These are phyloP conservation scores for Volucella inanis DNA, from an alignment of 2,888 invertebrate species.

Conservation along the genomic window DNA sequence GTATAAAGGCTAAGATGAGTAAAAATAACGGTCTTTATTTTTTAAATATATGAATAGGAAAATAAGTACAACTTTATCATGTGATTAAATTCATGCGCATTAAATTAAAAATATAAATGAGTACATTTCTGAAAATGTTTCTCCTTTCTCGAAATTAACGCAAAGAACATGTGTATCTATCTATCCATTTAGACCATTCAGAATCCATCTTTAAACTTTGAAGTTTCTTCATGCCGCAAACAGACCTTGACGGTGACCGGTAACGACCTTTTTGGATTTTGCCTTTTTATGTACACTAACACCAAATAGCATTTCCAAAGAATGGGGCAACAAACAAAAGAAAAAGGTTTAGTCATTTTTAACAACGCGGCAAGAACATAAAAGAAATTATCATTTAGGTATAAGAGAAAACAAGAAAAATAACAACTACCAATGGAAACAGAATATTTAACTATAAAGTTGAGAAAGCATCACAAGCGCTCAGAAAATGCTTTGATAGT, in stretches of 20 bases:
- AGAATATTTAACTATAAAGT: constrained; percentile 1
- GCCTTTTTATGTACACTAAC: neutral
- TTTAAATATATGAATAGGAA: neutral
- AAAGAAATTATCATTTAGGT: neutral
- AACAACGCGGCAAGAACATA: neutral
- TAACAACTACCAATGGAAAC: constrained; percentile 1
- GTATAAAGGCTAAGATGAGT: constrained; percentile 5
- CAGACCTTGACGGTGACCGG: constrained; percentile 73
- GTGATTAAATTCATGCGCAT: constrained; percentile 17
- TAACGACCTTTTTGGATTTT: constrained; percentile 65
- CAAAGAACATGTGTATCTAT: neutral
- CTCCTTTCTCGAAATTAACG: neutral
- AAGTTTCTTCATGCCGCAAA: constrained; percentile 43
- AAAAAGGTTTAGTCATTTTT: neutral
- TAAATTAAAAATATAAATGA: neutral
- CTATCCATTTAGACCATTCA: neutral
- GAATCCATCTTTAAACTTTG: constrained; percentile 19
- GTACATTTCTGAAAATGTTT: constrained; percentile 1
- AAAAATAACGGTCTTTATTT: constrained; percentile 38
- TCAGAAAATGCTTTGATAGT: neutral
- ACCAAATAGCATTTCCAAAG: constrained; percentile 6
- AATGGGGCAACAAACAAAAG: constrained; percentile 4
- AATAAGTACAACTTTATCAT: neutral
- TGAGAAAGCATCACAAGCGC: constrained; percentile 25
- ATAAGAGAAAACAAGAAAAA: constrained; percentile 3